phyloP scores from a whole-genome alignment of 2,113 vertebrate genomes.

The Cyanoderma ruficeps region DNA sequence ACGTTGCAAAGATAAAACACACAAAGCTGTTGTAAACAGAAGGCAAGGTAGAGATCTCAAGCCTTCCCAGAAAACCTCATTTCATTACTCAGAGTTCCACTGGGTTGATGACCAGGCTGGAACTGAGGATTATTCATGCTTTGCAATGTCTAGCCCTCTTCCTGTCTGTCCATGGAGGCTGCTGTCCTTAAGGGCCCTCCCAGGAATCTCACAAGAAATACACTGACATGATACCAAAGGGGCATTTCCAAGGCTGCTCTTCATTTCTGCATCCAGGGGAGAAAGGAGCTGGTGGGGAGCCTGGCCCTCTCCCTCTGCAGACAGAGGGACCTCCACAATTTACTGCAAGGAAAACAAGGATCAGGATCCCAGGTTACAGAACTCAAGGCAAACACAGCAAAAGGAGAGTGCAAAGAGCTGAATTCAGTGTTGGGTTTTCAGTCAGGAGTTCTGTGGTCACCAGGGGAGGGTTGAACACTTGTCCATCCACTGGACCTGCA shows the following conservation, averaged over 20 bases:
- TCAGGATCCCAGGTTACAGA: background rate
- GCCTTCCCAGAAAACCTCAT: background rate
- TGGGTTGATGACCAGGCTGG: background rate
- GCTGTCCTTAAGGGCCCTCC: background rate
- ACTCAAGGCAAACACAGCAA: background rate
- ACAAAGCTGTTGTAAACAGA: background rate
- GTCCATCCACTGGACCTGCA: background rate
- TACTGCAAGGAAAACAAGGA: background rate
- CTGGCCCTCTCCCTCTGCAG: background rate
- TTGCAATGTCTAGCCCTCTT: conserved; percentile 25
- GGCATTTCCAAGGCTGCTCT: background rate
- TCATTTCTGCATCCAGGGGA: background rate
- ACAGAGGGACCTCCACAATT: background rate
- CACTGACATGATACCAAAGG: rapidly evolving
- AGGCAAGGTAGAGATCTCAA: background rate
- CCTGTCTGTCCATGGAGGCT: background rate
- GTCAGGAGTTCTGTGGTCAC: background rate
- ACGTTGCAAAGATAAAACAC: background rate
- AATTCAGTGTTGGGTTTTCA: background rate
- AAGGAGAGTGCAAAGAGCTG: rapidly evolving
- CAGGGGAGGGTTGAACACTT: background rate
- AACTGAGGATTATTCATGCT: conserved; percentile 3
- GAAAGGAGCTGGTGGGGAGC: background rate
- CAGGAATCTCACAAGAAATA: background rate
- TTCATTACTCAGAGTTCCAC: background rate